Percentiles rank a stretch among this genome's conserved stretches.
Evolutionary conservation across 1,140 invertebrate species (phyloP).

Genomic region (Adelges cooleyi): DNA sequence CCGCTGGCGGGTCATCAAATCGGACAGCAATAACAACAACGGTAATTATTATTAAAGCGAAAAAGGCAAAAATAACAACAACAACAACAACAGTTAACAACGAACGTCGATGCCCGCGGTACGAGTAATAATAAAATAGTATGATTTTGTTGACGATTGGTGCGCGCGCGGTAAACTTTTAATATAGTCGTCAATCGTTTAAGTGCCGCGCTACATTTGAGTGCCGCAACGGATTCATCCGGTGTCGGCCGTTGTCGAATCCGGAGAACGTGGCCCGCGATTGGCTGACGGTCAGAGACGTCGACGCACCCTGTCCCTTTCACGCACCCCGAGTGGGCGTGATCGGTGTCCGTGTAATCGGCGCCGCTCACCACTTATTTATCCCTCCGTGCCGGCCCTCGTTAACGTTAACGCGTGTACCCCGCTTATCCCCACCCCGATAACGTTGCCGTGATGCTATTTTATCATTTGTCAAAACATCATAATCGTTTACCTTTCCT

Average conservation of each 20-base stretch:
- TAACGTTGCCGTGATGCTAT: slow-evolving; percentile 18
- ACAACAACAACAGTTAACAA: no score
- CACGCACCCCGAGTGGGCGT: background rate
- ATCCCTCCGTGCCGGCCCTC: background rate
- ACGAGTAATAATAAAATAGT: no score
- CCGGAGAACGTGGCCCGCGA: background rate
- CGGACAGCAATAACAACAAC: no score
- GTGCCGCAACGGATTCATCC: background rate
- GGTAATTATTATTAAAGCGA: no score
- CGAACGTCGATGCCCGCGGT: no score
- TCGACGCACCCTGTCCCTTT: background rate
- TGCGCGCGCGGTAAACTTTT: slow-evolving; percentile 6
- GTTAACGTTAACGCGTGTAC: background rate
- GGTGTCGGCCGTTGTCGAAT: background rate
- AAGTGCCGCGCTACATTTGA: slow-evolving; percentile 17
- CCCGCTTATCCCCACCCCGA: background rate
- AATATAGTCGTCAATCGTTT: slow-evolving; percentile 20
- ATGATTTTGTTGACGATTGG: no score
- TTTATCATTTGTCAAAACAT: slow-evolving; percentile 24
- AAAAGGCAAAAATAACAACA: no score
- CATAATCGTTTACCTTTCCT: background rate
- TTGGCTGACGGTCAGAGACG: slow-evolving; percentile 3
- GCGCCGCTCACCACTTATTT: slow-evolving; percentile 12
- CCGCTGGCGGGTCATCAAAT: no score
- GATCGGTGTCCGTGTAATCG: slow-evolving; percentile 4